Conservation (phyloP, 2,113 vertebrate genomes). For the Nettapus auritus region DNA sequence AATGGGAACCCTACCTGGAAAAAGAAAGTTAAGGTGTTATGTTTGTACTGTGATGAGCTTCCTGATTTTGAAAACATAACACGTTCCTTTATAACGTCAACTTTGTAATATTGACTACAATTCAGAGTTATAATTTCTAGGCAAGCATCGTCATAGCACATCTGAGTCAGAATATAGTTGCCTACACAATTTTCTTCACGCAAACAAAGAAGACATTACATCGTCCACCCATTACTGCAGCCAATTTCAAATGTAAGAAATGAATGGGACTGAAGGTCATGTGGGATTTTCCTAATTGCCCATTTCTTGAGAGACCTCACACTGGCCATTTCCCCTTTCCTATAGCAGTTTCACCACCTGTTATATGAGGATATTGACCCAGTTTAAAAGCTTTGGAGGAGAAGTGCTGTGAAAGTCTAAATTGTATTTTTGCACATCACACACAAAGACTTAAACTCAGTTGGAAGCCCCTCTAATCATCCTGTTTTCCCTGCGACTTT, state of each 20-base stretch:
- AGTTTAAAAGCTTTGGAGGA: slow-evolving; percentile 9
- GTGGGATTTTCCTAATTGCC: neutral
- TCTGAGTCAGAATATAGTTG: neutral
- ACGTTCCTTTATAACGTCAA: neutral
- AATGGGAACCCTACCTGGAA: neutral
- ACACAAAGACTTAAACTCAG: slow-evolving; percentile 28
- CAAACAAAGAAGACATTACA: neutral
- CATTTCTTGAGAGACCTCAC: neutral
- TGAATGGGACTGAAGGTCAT: neutral
- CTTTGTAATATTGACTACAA: neutral
- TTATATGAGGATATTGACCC: neutral
- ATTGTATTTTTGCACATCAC: neutral
- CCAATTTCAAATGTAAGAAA: neutral
- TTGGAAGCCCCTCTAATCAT: slow-evolving; percentile 50
- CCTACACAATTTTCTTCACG: neutral
- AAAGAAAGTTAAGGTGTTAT: neutral
- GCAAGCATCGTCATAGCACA: neutral
- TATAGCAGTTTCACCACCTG: neutral
- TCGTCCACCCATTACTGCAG: neutral
- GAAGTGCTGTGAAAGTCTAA: neutral
- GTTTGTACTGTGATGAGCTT: accelerated
- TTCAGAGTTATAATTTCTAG: neutral
- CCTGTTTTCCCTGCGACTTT: neutral
- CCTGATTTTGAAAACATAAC: neutral
- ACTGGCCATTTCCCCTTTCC: neutral